These are phyloP conservation scores for Microctonus aethiopoides DNA, from an alignment of 2,888 invertebrate species.

Conservation along the genomic window DNA sequence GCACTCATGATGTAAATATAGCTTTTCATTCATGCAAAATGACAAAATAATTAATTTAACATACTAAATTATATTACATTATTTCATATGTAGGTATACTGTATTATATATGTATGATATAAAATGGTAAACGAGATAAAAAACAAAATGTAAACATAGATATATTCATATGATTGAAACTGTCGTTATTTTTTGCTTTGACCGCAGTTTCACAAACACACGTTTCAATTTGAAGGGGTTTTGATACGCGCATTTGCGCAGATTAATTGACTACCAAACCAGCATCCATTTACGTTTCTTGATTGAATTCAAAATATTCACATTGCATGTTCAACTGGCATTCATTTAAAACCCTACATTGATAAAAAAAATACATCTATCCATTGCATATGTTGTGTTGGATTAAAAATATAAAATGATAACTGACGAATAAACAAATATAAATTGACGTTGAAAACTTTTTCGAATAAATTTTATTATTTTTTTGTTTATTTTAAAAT, in stretches of 20 bases:
- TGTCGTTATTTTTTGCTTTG: neutral
- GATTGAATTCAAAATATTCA: neutral
- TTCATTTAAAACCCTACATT: neutral
- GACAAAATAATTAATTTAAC: neutral
- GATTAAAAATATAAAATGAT: neutral
- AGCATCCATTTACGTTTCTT: neutral
- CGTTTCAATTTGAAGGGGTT: slow-evolving; percentile 9
- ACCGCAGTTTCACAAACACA: neutral
- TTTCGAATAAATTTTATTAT: neutral
- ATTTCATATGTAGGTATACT: too few species aligned
- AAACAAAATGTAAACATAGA: too few species aligned
- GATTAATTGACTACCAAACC: slow-evolving; percentile 12
- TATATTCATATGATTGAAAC: neutral
- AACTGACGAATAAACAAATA: neutral
- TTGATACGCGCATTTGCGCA: neutral
- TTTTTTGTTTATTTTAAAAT: too few species aligned
- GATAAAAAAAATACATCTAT: neutral
- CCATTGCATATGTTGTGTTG: neutral
- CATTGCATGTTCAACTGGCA: neutral
- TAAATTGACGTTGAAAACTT: neutral
- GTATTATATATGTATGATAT: too few species aligned
- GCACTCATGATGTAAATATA: too few species aligned
- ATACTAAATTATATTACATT: neutral
- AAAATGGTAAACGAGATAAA: too few species aligned
- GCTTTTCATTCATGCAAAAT: too few species aligned